Evolutionary conservation across 2,797 vertebrate species (phyloP).

Genomic region (Phoeniculus purpureus): DNA sequence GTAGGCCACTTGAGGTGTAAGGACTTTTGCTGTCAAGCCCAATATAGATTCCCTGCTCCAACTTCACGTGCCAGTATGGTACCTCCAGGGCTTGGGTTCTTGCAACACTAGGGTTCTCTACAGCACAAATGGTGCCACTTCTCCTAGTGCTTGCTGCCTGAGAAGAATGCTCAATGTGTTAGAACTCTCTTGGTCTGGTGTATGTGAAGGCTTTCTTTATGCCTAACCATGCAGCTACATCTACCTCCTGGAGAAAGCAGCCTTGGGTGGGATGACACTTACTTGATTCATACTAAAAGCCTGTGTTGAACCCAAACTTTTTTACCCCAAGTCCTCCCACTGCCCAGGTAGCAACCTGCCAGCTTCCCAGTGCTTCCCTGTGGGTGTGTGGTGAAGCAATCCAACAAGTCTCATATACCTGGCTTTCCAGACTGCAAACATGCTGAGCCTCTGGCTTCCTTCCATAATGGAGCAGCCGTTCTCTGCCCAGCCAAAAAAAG

Average conservation of each 20-base stretch:
- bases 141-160: not conserved
- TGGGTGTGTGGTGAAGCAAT: not conserved
- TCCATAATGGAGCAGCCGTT: not conserved
- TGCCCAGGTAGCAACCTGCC: not conserved
- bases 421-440: not conserved
- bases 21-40: not conserved
- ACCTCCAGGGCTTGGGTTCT: not conserved
- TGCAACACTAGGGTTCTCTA: not conserved
- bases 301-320: not conserved
- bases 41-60: fast-evolving
- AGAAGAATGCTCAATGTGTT: not conserved
- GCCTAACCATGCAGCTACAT: too few relatives aligned
- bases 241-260: not conserved
- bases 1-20: too few relatives aligned
- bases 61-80: fast-evolving
- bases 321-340: not conserved
- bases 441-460: not conserved
- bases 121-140: not conserved
- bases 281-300: not conserved
- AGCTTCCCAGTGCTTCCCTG: not conserved
- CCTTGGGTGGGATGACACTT: not conserved
- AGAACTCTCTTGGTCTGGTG: fast-evolving
- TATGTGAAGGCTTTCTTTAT: fast-evolving
- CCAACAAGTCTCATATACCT: not conserved
- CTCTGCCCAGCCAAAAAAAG: not conserved